Evolutionary conservation across 2,888 invertebrate species (phyloP), one percentile per base, ranked within the genome.

Genomic region (Hirtodrosophila confusa): DNA sequence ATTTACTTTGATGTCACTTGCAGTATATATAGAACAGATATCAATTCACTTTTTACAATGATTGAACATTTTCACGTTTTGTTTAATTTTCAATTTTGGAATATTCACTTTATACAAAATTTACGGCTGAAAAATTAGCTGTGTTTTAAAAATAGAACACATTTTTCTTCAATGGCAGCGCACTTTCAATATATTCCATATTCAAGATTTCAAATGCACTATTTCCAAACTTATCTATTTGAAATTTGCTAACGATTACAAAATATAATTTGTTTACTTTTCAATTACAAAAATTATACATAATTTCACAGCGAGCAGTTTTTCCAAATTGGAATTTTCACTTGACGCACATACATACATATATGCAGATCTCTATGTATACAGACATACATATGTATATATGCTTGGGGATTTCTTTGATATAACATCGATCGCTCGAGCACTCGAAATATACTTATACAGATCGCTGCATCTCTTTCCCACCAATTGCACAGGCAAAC

Each of bases 111-210:
- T 56, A 74, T 75, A 65, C 47, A 70, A 74, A 74, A 69, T 73
- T 85, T 70, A 71, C 63, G 83, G 40, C 66, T 65, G 69, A 83
- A 82, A 89, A 74, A 79, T 89, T 90, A 80, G 89, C 90, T 90
- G 68, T 85, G 88, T 87, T 89, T 83, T 90, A 90, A 78, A 90
- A 90, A 90, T 90, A 90, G 89, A 88, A 89, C 80, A 84, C 68
- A 77, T 70, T 80, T 78, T 74, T 78, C 55, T 49, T 78, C 78
- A 86, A 79, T 84, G 85, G 87, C 88, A 78, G 86, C 78, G 66
- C 68, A 86, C 75, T 76, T 73, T 80, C 41, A 47, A 69, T 63
- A 61, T 68, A 69, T 47, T 58, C 54, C 73, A 76, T 63, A 31
- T 31, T 6, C 8, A 54, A 50, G 29, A 54, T 40, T 48, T 64